Base-by-base conservation (phyloP, 1,140 invertebrate genomes). In the Ooceraea biroi region DNA sequence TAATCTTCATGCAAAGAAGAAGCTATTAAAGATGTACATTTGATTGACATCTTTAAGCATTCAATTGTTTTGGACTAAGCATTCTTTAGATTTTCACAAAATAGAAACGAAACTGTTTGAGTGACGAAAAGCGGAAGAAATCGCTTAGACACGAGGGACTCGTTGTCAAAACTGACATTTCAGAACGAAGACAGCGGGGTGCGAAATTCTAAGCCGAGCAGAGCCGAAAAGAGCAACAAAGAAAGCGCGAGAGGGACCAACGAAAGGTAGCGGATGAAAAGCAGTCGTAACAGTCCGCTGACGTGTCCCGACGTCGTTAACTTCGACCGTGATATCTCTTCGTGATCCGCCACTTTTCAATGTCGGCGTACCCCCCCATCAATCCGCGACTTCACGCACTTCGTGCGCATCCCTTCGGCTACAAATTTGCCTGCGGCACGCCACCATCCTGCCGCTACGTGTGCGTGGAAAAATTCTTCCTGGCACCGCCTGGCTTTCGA, bases 391-490 rank as follows among this genome's bases (percentile, higher is more conserved):
- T 80, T 80, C 65, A 46, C 76, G 65, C 76, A 80, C 41, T 50
- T 69, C 44, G 50, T 22, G 65, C 65, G 50, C 76, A 69, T 78
- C 76, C 52, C 36, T 71, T 57, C 65, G 65, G 36, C 76, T 80
- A 69, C 65, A 80, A 80, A 80, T 80, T 80, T 80, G 71, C 65
- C 50, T 58, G 63, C 36, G 50, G 76, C 76, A 80, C 76, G 76
- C 76, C 65, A 80, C 60, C 30, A 17, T 5, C 22, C 36, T 10
- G 48, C 27, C 41, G 52, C 36, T 30, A 46, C 65, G 30, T 5
- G 46, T n/a, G 22, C 50, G 50, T 60, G 60, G 55, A 30, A 30
- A 27, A 78, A 66, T 22, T 44, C 30, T 55, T 3, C 44, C 7
- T 19, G 77, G 69, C 68, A 63, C 63, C 73, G 52, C 69, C 52